A percentile compares a stretch with the other conserved stretches of the same genome.
phyloP scores from a whole-genome alignment of 2,888 invertebrate species.

The Noctua fimbriata region DNA sequence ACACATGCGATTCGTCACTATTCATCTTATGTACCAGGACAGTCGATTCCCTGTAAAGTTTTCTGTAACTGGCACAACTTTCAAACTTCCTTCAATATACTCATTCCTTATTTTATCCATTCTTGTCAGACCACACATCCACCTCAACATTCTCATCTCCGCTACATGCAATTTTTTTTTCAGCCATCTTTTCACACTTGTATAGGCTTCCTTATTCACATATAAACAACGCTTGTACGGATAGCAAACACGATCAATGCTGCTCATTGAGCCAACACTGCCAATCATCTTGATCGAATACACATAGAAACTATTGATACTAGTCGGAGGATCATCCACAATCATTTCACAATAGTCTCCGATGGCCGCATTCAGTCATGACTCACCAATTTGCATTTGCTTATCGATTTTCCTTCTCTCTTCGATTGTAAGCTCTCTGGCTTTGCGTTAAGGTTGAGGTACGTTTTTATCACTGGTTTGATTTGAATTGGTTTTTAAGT shows the following conservation, averaged over 20 bases:
- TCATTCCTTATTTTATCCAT: background rate
- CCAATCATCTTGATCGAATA: slow-evolving; percentile 58
- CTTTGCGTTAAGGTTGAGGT: background rate
- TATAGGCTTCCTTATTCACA: background rate
- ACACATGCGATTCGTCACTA: background rate
- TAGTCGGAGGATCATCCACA: slow-evolving; percentile 36
- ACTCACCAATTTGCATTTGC: slow-evolving; percentile 14
- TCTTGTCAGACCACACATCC: background rate
- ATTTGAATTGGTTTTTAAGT: background rate
- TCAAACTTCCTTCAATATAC: background rate
- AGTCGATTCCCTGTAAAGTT: background rate
- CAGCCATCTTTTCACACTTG: background rate
- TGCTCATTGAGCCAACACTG: slow-evolving; percentile 40
- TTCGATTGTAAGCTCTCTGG: slow-evolving; percentile 23
- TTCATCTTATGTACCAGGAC: background rate
- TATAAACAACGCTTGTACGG: background rate
- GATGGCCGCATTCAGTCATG: slow-evolving; percentile 42
- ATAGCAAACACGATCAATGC: slow-evolving; percentile 38
- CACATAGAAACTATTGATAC: slow-evolving; percentile 44
- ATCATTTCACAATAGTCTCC: slow-evolving; percentile 50
- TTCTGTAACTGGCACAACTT: background rate
- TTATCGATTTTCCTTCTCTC: background rate
- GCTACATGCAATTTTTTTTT: background rate
- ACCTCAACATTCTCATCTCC: background rate
- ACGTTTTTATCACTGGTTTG: background rate